phyloP scores from a whole-genome alignment of 2,113 vertebrate genomes.

The Trichechus manatus region DNA sequence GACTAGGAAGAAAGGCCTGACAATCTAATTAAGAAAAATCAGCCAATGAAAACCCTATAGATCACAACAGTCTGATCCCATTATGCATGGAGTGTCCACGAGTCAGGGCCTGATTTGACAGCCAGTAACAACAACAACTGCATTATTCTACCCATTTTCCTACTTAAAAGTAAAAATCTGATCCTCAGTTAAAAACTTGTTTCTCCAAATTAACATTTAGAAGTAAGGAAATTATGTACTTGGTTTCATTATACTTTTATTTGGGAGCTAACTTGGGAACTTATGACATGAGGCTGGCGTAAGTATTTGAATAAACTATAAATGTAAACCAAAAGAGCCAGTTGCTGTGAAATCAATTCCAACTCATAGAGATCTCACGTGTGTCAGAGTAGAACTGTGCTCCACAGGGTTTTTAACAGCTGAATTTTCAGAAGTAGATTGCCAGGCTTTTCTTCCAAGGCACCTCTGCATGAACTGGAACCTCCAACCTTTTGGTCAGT shows the following conservation, averaged over 20 bases:
- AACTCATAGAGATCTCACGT: background rate
- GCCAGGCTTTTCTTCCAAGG: background rate
- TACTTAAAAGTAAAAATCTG: conserved; percentile 19
- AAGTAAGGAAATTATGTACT: background rate
- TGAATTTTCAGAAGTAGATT: background rate
- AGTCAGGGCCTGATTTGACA: background rate
- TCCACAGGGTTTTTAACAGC: background rate
- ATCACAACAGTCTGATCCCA: background rate
- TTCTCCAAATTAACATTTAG: conserved; percentile 47
- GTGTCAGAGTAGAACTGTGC: background rate
- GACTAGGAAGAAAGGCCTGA: background rate
- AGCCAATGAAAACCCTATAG: background rate
- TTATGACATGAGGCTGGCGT: background rate
- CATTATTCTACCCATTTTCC: conserved; percentile 36
- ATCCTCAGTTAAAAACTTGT: background rate
- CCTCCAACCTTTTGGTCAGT: background rate
- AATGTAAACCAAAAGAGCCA: background rate
- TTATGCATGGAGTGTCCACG: background rate
- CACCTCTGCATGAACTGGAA: background rate
- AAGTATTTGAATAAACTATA: conserved; percentile 38
- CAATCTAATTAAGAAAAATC: background rate
- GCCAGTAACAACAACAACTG: background rate
- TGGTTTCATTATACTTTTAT: conserved; percentile 43
- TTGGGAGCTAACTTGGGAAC: background rate
- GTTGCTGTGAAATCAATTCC: background rate